phyloP scores from a whole-genome alignment of 1,140 invertebrate species.

The Drosophila auraria region DNA sequence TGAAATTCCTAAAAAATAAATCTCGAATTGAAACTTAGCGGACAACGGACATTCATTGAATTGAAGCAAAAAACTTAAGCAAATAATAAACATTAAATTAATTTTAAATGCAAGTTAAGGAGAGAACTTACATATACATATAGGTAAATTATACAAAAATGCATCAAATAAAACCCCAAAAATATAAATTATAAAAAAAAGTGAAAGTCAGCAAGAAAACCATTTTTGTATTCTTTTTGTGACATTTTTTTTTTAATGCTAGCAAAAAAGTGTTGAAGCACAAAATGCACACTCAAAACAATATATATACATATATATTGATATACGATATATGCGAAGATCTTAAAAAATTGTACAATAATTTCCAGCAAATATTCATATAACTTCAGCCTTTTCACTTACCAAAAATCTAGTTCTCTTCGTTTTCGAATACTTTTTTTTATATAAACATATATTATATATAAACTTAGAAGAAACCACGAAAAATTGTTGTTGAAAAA shows the following conservation, averaged over 20 bases:
- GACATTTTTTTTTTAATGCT: conserved; percentile 20
- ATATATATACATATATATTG: conserved; percentile 25
- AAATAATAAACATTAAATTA: conserved; percentile 35
- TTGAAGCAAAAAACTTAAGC: conserved; percentile 56
- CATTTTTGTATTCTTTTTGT: conserved; percentile 32
- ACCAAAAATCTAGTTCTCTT: conserved; percentile 37
- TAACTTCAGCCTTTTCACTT: conserved; percentile 39
- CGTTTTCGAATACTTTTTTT: conserved; percentile 42
- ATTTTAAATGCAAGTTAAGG: conserved; percentile 23
- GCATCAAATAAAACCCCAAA: conserved; percentile 18
- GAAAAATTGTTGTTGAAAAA: conserved; percentile 77
- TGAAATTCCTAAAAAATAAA: conserved; percentile 55
- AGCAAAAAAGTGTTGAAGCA: conserved; percentile 51
- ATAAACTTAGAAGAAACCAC: conserved; percentile 37
- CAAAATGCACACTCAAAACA: conserved; percentile 68
- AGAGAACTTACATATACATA: conserved; percentile 23
- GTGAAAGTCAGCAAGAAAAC: conserved; percentile 13
- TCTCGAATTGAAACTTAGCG: conserved; percentile 70
- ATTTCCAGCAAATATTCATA: conserved; percentile 52
- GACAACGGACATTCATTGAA: conserved; percentile 77
- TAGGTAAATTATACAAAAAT: conserved; percentile 76
- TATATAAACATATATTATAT: conserved; percentile 17
- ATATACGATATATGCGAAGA: conserved; percentile 39
- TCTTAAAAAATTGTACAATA: conserved; percentile 73
- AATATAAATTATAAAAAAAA: neutral